These are phyloP conservation scores for Tadarida brasiliensis DNA, from an alignment of 2,797 vertebrate genomes.

Conservation along the genomic window DNA sequence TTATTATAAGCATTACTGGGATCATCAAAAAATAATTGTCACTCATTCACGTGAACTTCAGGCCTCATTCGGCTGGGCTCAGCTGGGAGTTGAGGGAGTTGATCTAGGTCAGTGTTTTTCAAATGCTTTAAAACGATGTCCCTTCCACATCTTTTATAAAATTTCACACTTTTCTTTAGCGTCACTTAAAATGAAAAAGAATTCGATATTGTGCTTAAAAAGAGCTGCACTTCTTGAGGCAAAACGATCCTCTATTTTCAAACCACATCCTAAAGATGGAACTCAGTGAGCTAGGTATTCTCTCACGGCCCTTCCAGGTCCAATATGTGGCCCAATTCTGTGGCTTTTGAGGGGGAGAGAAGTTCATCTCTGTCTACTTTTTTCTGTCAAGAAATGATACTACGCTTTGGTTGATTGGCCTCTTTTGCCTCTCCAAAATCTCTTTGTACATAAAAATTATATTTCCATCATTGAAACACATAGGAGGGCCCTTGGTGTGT, in stretches of 20 bases:
- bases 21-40: background rate
- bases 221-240: background rate
- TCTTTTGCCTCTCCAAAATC: background rate
- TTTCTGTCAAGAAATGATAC: background rate
- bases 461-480: background rate
- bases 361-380: background rate
- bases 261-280: background rate
- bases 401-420: background rate
- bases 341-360: background rate
- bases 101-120: background rate
- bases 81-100: background rate
- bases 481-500: rapidly evolving
- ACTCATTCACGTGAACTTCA: background rate
- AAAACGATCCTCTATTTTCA: background rate
- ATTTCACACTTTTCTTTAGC: background rate
- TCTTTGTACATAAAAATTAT: background rate
- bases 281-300: background rate
- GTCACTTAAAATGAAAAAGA: background rate
- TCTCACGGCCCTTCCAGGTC: background rate
- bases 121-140: background rate
- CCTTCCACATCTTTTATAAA: background rate
- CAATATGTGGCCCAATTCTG: background rate
- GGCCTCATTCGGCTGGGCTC: background rate
- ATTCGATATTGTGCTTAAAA: background rate
- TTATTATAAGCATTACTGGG: background rate